A percentile compares a stretch with the other conserved stretches of the same genome.
Conservation (phyloP, 2,113 vertebrate genomes). For the Bubo bubo region DNA sequence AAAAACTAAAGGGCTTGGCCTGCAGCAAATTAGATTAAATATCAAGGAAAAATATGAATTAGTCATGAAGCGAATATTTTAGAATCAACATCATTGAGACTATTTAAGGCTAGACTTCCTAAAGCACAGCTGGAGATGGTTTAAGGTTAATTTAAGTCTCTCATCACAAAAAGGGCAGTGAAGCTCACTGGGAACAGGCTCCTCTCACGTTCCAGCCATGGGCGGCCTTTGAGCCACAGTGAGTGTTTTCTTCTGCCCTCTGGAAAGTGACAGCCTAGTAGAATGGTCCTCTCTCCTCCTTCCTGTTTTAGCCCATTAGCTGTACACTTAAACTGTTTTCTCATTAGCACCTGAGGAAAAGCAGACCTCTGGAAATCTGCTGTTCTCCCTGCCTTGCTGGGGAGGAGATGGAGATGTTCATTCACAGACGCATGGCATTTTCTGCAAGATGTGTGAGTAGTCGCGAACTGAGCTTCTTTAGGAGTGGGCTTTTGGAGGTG, state of each 20-base stretch:
- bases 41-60: slow-evolving; percentile 22
- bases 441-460: background rate
- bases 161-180: background rate
- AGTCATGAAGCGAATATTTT: slow-evolving; percentile 22
- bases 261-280: background rate
- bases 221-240: background rate
- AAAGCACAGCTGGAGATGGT: slow-evolving; percentile 26
- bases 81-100: background rate
- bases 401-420: background rate
- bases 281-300: background rate
- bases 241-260: background rate
- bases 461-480: background rate
- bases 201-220: accelerated
- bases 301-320: background rate
- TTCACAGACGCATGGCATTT: background rate
- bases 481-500: background rate
- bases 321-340: background rate
- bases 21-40: slow-evolving; percentile 43
- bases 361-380: background rate
- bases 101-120: slow-evolving; percentile 21
- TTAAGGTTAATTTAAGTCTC: background rate
- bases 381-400: background rate
- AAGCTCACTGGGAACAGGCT: background rate
- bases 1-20: background rate
- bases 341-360: background rate